Percentiles rank a stretch among this genome's conserved stretches.
Evolutionary conservation across 2,113 vertebrate genomes (phyloP).

Genomic region (Thalassoma bifasciatum): DNA sequence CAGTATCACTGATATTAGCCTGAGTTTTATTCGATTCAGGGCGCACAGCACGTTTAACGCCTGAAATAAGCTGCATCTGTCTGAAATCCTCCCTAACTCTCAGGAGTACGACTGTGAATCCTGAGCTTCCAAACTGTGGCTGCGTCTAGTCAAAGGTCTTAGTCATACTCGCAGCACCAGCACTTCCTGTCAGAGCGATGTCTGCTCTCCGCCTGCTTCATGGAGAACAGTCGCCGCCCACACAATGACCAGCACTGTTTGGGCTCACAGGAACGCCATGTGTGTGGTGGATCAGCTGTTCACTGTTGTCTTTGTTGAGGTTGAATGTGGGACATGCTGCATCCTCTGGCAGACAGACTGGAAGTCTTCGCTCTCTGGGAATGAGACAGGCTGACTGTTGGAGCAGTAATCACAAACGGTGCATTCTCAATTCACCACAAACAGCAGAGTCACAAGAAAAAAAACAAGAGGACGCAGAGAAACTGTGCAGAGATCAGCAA

Average conservation of each 20-base stretch:
- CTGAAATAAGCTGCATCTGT: no score
- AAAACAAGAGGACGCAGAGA: no score
- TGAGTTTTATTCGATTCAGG: no score
- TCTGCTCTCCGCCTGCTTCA: neutral
- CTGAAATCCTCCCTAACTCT: no score
- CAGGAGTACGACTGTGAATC: neutral
- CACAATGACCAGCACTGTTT: conserved; percentile 24
- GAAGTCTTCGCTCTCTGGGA: neutral
- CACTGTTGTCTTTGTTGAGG: conserved; percentile 23
- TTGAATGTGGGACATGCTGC: neutral
- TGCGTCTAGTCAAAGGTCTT: fast-evolving
- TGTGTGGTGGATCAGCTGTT: conserved; percentile 23
- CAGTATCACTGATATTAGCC: no score
- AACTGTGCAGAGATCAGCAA: no score
- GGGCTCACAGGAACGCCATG: neutral
- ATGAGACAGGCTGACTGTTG: neutral
- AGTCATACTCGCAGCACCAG: conserved; percentile 19
- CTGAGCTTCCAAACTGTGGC: neutral
- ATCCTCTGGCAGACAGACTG: conserved; percentile 27
- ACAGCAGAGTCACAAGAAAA: no score
- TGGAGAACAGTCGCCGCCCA: conserved; percentile 1
- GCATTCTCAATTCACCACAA: neutral
- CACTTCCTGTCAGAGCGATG: neutral
- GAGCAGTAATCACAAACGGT: no score
- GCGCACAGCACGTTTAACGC: no score